Evolutionary conservation across 2,888 invertebrate genomes (phyloP), one percentile per base, ranked within the genome.

Genomic region (Drosophila affinis): DNA sequence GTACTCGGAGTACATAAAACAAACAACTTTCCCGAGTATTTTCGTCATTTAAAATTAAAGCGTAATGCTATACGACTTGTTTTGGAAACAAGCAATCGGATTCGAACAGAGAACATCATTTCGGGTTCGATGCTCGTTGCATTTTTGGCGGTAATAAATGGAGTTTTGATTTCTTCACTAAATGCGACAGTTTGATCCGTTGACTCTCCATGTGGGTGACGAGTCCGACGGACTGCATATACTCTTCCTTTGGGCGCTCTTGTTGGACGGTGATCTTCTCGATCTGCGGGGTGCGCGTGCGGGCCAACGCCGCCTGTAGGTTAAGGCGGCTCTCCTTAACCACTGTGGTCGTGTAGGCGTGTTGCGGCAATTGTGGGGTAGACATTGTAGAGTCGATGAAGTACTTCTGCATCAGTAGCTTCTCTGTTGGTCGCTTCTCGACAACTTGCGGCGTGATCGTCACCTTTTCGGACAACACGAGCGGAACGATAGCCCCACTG

Each of bases 291-390:
- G 29, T 47, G 9, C 70, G 87, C 1, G 83, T 73, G 3, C 62
- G 68, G 17, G 72, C 61, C 1, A 88, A 58, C 10, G 68, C 85
- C 14, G 58, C 79, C 44, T 88, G 71, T 57, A 84, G 69, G 14
- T 81, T 67, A 12, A 75, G 62, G 5, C 83, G 87, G 39, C 88
- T 88, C 9, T 55, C 72, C 39, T 53, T 71, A 0, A 87, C 63
- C 14, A 29, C 70, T 45, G n/a, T 21, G 2, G 34, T 9, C 3
- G 27, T n/a, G 17, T 12, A 5, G 14, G 18, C 21, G 9, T 12
- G 12, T 12, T 21, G 17, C 29, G 24, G 56, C 54, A 2, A 53
- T 32, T 53, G 14, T 9, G 27, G 46, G 7, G 45, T 3, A 39
- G 39, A 39, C 39, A 39, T 18, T n/a, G 39, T 53, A 44, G 39